Evolutionary conservation across 1,140 invertebrate species (phyloP).

Genomic region (Tetramorium simillimum): DNA sequence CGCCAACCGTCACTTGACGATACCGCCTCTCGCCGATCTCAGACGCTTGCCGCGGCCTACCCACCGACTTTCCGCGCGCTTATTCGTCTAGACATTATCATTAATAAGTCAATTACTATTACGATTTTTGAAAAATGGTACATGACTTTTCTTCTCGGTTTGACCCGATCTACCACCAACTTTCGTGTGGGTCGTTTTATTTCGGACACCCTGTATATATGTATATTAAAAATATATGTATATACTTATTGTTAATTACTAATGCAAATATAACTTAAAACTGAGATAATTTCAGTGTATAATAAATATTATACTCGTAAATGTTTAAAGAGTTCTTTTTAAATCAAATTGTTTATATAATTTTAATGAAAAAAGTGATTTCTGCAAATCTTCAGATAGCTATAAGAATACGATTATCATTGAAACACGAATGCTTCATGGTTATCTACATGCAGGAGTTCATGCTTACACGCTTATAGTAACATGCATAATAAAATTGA

Average conservation of each 20-base stretch:
- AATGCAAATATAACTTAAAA: background rate
- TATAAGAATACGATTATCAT: background rate
- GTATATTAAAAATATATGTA: background rate
- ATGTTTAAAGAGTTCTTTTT: background rate
- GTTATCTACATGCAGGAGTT: background rate
- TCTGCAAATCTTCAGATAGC: background rate
- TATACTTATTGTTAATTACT: background rate
- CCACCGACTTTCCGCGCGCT: no score
- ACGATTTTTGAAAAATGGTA: no score
- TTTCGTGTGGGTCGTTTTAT: no score
- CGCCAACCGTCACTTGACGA: no score
- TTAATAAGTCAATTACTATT: no score
- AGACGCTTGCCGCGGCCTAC: no score
- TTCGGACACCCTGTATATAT: no score
- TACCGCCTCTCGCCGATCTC: no score
- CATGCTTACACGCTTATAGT: background rate
- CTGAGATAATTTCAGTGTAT: background rate
- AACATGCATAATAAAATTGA: background rate
- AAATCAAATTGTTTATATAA: background rate
- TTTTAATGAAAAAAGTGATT: background rate
- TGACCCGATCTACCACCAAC: no score
- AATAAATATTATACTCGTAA: background rate
- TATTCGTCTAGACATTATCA: no score
- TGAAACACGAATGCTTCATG: background rate
- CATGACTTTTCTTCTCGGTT: no score